Evolutionary conservation across 1,140 invertebrate genomes (phyloP).

Genomic region (Drosophila sulfurigaster): DNA sequence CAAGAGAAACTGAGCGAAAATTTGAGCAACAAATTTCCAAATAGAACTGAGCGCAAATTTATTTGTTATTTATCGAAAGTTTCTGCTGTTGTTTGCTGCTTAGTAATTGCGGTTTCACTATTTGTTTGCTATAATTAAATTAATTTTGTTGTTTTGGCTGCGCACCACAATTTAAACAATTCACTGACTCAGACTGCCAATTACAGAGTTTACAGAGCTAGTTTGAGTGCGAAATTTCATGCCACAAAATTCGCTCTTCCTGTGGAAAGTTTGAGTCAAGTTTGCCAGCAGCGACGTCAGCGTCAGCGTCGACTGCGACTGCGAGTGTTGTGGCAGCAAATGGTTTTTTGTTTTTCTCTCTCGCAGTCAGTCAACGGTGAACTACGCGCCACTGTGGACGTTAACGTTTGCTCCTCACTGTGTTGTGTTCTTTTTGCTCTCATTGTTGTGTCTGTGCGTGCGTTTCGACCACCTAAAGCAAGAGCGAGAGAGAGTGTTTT

Average conservation of each 20-base stretch:
- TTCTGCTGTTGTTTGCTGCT: background rate
- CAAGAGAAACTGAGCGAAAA: constrained; percentile 25
- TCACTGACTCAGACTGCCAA: constrained; percentile 13
- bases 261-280: constrained; percentile 53
- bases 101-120: background rate
- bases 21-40: constrained; percentile 33
- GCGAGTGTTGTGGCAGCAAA: constrained; percentile 28
- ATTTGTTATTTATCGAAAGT: background rate
- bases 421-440: background rate
- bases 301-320: constrained; percentile 6
- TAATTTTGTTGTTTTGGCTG: constrained; percentile 36
- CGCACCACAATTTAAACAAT: constrained; percentile 32
- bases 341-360: constrained; percentile 39
- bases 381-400: constrained; percentile 69
- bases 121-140: constrained; percentile 46
- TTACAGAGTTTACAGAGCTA: constrained; percentile 18
- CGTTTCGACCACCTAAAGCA: constrained; percentile 11
- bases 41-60: constrained; percentile 23
- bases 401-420: constrained; percentile 19
- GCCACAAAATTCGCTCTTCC: constrained; percentile 22
- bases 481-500: background rate
- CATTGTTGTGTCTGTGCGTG: constrained; percentile 22
- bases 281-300: constrained; percentile 32
- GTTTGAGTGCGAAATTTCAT: constrained; percentile 52
- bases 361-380: constrained; percentile 69